These are phyloP conservation scores for Esox niger DNA, from an alignment of 2,113 vertebrate genomes.

Conservation along the genomic window DNA sequence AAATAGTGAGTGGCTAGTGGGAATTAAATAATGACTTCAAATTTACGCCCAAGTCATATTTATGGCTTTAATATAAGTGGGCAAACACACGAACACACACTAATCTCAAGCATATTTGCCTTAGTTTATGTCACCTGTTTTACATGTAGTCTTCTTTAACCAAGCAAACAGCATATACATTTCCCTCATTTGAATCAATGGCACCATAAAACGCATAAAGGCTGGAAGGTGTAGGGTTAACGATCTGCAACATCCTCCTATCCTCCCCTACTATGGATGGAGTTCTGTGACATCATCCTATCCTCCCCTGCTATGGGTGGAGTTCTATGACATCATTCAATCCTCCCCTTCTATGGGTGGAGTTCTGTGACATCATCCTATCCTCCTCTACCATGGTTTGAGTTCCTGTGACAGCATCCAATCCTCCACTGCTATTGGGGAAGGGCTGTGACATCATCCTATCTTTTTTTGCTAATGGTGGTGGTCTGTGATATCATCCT, in stretches of 20 bases:
- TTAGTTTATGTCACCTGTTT: constrained; percentile 56
- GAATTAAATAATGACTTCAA: constrained; percentile 64
- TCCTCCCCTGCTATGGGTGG: too few relatives aligned
- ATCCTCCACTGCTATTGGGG: too few relatives aligned
- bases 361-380: too few relatives aligned
- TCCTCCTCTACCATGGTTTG: too few relatives aligned
- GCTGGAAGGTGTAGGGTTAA: background rate
- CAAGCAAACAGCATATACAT: constrained; percentile 37
- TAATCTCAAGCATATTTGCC: background rate
- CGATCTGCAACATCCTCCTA: background rate
- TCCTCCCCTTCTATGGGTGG: too few relatives aligned
- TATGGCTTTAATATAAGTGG: constrained; percentile 70
- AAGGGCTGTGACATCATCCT: too few relatives aligned
- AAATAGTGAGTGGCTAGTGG: constrained; percentile 12
- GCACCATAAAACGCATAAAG: background rate
- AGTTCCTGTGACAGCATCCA: too few relatives aligned
- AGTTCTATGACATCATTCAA: too few relatives aligned
- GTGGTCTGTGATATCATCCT: too few relatives aligned
- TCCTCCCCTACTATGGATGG: too few relatives aligned
- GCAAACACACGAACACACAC: constrained; percentile 39
- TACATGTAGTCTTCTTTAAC: constrained; percentile 53
- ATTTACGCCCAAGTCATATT: constrained; percentile 65
- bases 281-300: too few relatives aligned
- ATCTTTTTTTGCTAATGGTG: too few relatives aligned
- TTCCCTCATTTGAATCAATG: constrained; percentile 21